These are phyloP conservation scores for Leptopilina myrica DNA, from an alignment of 2,888 invertebrate species.

Conservation along the genomic window DNA sequence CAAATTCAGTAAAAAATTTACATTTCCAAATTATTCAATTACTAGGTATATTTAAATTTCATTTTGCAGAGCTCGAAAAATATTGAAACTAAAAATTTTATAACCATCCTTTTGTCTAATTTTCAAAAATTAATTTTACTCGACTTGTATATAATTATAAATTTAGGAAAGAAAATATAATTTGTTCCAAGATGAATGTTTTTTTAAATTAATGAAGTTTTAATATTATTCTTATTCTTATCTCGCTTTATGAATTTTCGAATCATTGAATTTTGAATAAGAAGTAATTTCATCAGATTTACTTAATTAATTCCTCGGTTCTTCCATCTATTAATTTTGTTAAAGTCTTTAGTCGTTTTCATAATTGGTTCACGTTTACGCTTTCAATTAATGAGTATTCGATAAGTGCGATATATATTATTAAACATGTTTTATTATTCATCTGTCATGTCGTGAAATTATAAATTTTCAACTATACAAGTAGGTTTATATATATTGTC, in stretches of 20 bases:
- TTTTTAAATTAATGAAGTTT: no score
- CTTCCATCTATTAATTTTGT: slow-evolving; percentile 13
- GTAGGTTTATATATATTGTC: not conserved
- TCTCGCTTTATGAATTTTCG: not conserved
- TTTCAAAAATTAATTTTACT: no score
- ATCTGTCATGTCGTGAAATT: not conserved
- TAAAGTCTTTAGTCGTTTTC: slow-evolving; percentile 11
- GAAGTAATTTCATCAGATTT: not conserved
- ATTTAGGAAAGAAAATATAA: no score
- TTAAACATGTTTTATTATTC: not conserved
- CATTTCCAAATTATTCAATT: no score
- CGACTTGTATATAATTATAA: no score
- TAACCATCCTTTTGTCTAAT: no score
- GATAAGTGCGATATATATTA: not conserved
- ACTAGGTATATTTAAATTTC: no score
- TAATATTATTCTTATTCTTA: not conserved
- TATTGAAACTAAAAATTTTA: no score
- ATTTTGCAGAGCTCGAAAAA: no score
- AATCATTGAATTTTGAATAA: not conserved
- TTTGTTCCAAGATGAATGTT: no score
- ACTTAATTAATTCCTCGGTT: slow-evolving; percentile 5
- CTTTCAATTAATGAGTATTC: not conserved
- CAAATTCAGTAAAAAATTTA: no score
- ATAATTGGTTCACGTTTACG: slow-evolving; percentile 9
- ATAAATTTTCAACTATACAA: not conserved